These are phyloP conservation scores for Alcis repandata DNA, from an alignment of 2,888 invertebrate genomes.

Conservation along the genomic window DNA sequence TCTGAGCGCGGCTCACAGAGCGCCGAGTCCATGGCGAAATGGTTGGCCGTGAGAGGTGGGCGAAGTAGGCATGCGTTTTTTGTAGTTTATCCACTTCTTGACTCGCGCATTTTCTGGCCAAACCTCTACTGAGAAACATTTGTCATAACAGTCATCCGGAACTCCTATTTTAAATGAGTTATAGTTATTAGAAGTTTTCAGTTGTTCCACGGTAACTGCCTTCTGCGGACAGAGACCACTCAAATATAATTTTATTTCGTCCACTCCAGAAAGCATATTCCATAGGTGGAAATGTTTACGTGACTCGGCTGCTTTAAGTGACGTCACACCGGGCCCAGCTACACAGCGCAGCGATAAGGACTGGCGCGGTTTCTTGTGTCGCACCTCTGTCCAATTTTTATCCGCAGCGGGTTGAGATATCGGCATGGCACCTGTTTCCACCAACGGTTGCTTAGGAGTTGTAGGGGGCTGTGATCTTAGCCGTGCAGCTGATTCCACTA, in stretches of 20 bases:
- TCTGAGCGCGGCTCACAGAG: neutral
- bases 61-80: neutral
- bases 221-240: neutral
- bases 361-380: too few relatives aligned
- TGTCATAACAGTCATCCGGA: constrained; percentile 3
- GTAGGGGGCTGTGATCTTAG: too few relatives aligned
- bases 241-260: neutral
- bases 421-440: too few relatives aligned
- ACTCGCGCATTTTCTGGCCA: constrained; percentile 16
- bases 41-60: neutral
- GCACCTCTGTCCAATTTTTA: too few relatives aligned
- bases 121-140: constrained; percentile 4
- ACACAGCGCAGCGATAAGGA: too few relatives aligned
- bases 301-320: too few relatives aligned
- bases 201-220: neutral
- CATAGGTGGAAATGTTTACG: too few relatives aligned
- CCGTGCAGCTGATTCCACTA: too few relatives aligned
- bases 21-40: neutral
- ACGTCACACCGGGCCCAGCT: too few relatives aligned
- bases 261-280: constrained; percentile 8
- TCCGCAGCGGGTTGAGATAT: too few relatives aligned
- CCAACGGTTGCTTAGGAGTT: too few relatives aligned
- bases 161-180: constrained; percentile 21
- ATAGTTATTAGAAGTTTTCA: neutral
- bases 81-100: too few relatives aligned